Evolutionary conservation across 2,113 vertebrate genomes (phyloP).

Genomic region (Myanophis thanlyinensis): DNA sequence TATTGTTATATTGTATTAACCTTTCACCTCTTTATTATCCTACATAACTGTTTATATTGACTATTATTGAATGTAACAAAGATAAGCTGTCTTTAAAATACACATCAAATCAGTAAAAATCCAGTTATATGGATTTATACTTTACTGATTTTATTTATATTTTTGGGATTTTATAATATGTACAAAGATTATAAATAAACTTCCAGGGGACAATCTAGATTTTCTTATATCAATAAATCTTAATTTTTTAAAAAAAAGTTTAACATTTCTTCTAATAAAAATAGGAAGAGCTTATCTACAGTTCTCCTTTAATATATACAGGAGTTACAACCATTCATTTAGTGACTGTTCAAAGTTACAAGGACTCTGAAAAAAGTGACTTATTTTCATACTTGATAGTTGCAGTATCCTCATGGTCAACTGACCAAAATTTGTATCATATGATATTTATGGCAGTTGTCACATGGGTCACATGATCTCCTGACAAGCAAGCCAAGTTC

Average conservation of each 20-base stretch:
- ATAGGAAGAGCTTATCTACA: slow-evolving; percentile 4
- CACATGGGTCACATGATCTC: neutral
- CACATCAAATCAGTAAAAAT: neutral
- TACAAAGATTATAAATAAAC: neutral
- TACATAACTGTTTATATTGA: neutral
- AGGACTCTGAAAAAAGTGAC: neutral
- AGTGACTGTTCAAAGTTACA: neutral
- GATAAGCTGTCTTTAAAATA: neutral
- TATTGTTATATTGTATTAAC: neutral
- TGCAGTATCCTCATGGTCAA: neutral
- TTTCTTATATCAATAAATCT: neutral
- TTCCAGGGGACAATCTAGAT: neutral
- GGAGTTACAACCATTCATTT: neutral
- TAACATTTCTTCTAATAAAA: neutral
- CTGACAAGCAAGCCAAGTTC: neutral
- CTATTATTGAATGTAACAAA: neutral
- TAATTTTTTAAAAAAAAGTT: neutral
- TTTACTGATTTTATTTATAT: neutral
- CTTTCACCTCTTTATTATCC: neutral
- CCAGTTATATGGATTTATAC: neutral
- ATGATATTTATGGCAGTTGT: neutral
- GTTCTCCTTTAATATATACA: neutral
- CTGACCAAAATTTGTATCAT: neutral
- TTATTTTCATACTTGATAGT: neutral
- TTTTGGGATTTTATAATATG: neutral